Evolutionary conservation across 2,113 vertebrate genomes (phyloP).

Genomic region (Fregetta grallaria): DNA sequence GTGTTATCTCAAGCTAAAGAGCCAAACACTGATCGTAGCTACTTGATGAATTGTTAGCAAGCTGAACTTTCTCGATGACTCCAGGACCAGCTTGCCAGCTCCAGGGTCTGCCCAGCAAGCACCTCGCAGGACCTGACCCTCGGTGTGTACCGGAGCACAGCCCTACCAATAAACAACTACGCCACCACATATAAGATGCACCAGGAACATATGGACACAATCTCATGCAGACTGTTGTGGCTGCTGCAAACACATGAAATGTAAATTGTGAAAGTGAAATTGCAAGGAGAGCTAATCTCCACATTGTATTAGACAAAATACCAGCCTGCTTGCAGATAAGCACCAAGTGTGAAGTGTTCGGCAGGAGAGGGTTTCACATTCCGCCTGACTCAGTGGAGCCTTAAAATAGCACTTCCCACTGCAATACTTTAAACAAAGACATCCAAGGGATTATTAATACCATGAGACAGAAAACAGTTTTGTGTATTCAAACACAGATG

Average conservation of each 20-base stretch:
- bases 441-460: constrained; percentile 46
- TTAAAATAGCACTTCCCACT: constrained; percentile 66
- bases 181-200: rapidly evolving
- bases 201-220: neutral
- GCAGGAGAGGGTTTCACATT: constrained; percentile 22
- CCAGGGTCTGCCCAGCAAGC: neutral
- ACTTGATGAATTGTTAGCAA: neutral
- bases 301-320: constrained; percentile 52
- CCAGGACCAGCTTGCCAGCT: neutral
- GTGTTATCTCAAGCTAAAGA: neutral
- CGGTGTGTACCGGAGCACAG: rapidly evolving
- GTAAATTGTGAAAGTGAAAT: constrained; percentile 33
- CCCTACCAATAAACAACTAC: neutral
- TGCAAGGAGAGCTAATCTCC: constrained; percentile 5
- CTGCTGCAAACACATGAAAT: constrained; percentile 27
- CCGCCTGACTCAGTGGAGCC: constrained; percentile 40
- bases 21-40: neutral
- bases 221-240: constrained; percentile 48
- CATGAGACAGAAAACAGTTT: neutral
- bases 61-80: neutral
- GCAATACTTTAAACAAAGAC: constrained; percentile 50
- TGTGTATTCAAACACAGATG: neutral
- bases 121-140: neutral
- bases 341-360: constrained; percentile 9
- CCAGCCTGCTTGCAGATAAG: constrained; percentile 13